Evolutionary conservation across 2,113 vertebrate species (phyloP).

Genomic region (Prunella himalayana): DNA sequence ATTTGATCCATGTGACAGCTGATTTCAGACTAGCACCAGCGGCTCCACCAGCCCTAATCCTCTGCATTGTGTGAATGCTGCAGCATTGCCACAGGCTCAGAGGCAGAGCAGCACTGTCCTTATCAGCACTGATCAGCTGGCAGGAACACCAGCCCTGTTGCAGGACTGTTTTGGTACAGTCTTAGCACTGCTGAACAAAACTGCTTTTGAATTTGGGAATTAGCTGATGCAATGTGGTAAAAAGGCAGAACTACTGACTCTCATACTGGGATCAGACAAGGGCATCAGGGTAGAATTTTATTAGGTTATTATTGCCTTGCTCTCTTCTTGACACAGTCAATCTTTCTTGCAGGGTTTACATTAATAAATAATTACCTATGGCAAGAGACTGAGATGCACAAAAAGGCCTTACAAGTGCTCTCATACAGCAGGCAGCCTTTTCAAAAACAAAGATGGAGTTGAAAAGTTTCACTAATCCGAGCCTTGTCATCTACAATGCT

Average conservation of each 20-base stretch:
- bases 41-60: slow-evolving; percentile 31
- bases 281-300: neutral
- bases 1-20: neutral
- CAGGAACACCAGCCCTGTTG: slow-evolving; percentile 12
- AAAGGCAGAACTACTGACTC: neutral
- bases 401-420: neutral
- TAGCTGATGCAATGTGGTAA: neutral
- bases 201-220: slow-evolving; percentile 33
- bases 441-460: slow-evolving; percentile 39
- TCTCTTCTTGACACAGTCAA: slow-evolving; percentile 27
- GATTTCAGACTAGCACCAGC: neutral
- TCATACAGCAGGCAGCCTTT: slow-evolving; percentile 17
- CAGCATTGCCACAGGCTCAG: neutral
- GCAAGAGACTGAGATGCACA: slow-evolving; percentile 11
- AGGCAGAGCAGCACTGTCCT: neutral
- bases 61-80: slow-evolving; percentile 13
- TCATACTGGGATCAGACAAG: neutral
- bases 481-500: neutral
- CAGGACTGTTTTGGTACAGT: neutral
- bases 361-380: slow-evolving; percentile 62
- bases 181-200: slow-evolving; percentile 31
- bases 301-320: slow-evolving; percentile 47
- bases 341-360: slow-evolving; percentile 28
- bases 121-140: slow-evolving; percentile 54
- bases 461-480: neutral